These are phyloP conservation scores for Anhinga anhinga DNA, from an alignment of 2,113 vertebrate species.

Conservation along the genomic window DNA sequence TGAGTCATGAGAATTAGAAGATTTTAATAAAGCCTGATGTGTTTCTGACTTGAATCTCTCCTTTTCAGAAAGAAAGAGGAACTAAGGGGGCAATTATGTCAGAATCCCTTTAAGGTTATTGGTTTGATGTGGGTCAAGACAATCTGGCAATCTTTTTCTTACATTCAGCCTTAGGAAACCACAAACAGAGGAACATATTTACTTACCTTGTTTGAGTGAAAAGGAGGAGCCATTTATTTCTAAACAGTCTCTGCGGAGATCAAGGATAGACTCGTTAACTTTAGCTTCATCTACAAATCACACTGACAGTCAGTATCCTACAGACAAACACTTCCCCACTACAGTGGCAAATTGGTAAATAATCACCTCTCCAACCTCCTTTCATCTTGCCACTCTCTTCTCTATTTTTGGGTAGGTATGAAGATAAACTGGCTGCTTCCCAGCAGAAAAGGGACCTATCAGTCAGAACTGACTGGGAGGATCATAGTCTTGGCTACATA, in stretches of 20 bases:
- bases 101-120: neutral
- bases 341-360: neutral
- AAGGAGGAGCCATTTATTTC: neutral
- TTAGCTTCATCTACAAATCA: constrained; percentile 25
- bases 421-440: neutral
- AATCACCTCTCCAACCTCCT: neutral
- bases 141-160: neutral
- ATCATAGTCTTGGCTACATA: neutral
- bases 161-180: neutral
- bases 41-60: neutral
- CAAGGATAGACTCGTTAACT: constrained; percentile 12
- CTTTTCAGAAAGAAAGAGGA: neutral
- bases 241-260: neutral
- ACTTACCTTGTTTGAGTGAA: neutral
- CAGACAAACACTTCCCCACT: neutral
- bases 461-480: neutral
- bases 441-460: neutral
- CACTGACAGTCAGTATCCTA: neutral
- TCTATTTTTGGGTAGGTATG: neutral
- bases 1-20: neutral
- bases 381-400: neutral
- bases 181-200: neutral
- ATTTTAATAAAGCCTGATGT: neutral
- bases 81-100: neutral
- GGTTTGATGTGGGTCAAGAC: neutral